phyloP scores from a whole-genome alignment of 2,797 vertebrate genomes.

The Paramormyrops hopkinsi region DNA sequence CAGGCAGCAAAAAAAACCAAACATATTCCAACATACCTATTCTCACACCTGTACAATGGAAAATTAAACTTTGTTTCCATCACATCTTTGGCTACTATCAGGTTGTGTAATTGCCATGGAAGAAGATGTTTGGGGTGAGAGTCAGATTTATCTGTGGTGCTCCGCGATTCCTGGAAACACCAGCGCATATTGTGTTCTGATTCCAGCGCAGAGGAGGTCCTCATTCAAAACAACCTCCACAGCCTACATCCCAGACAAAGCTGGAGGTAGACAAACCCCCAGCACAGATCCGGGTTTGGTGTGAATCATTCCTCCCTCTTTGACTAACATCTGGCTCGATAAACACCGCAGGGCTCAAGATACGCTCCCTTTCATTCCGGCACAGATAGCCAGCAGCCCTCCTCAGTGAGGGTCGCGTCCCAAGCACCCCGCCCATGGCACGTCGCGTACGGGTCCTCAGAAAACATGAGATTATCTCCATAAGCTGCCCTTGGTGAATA shows the following conservation, averaged over 20 bases:
- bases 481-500: neutral
- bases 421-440: neutral
- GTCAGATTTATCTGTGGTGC: neutral
- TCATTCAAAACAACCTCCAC: neutral
- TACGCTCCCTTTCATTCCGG: neutral
- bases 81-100: neutral
- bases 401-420: neutral
- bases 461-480: neutral
- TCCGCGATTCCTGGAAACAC: neutral
- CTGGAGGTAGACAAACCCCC: neutral
- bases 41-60: neutral
- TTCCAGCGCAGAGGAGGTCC: neutral
- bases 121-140: neutral
- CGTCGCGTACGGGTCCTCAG: neutral
- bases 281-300: neutral
- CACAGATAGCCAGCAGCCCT: neutral
- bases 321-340: neutral
- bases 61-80: neutral
- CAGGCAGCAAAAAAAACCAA: neutral
- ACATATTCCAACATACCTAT: neutral
- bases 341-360: neutral
- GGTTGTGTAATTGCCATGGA: neutral
- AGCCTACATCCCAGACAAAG: neutral
- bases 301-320: conserved; percentile 5
- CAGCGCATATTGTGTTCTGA: neutral